Conservation (phyloP, 1,140 invertebrate species). For the Xylocopa sonorina region DNA sequence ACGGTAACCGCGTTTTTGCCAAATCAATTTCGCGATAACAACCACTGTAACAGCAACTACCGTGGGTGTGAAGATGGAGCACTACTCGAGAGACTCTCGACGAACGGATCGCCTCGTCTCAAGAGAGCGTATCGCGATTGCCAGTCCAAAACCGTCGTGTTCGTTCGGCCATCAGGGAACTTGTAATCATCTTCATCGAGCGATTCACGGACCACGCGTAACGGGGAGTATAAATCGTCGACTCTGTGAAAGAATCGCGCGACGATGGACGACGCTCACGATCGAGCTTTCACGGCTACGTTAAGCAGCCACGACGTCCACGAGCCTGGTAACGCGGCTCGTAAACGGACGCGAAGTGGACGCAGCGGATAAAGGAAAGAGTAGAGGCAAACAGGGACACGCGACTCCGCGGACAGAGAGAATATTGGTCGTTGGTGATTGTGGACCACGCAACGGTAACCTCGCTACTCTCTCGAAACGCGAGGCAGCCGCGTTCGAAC, state of each 20-base stretch:
- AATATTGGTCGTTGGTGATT: constrained; percentile 75
- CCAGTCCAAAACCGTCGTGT: too few relatives aligned
- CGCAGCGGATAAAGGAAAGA: constrained; percentile 17
- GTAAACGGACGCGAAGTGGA: constrained; percentile 27
- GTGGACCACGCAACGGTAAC: constrained; percentile 80
- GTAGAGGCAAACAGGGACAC: constrained; percentile 53
- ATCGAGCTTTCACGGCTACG: constrained; percentile 16
- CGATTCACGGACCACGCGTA: background rate
- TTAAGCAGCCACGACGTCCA: constrained; percentile 5
- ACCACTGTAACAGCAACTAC: background rate
- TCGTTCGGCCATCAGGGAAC: background rate
- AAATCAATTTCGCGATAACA: background rate
- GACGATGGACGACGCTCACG: too few relatives aligned
- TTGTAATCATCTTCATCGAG: background rate
- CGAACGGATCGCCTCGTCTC: too few relatives aligned
- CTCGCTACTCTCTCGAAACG: constrained; percentile 66
- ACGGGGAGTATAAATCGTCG: background rate
- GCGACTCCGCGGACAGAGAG: constrained; percentile 49
- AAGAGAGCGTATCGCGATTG: too few relatives aligned
- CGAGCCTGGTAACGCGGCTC: background rate
- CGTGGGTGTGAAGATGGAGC: constrained; percentile 19
- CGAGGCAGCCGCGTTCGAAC: constrained; percentile 66
- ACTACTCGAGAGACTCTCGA: too few relatives aligned
- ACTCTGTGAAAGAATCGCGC: background rate
- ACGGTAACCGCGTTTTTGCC: constrained; percentile 24